Base-by-base conservation (phyloP, 2,113 vertebrate genomes). In the Ictidomys tridecemlineatus region DNA sequence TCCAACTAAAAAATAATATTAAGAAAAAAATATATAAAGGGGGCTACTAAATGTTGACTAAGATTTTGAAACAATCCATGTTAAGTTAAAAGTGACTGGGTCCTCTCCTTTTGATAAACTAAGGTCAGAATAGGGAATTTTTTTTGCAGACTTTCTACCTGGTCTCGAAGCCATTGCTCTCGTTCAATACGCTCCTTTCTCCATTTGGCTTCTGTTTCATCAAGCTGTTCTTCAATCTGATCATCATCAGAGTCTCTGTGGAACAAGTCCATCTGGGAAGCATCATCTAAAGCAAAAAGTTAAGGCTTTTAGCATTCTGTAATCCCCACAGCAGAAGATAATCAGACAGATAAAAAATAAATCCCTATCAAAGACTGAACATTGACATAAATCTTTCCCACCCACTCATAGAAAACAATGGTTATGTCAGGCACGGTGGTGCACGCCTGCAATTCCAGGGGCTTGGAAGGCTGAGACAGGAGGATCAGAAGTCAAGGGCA, bases 141-240 rank as follows among this genome's bases (percentile, higher is more conserved):
- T 45, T 91, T 63, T 51, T 78, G 58, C 30, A 61, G 32, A 84
- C 30, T 95, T 76, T 53, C 24, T 93, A 99, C 99, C 99, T 99
- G 99, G 93, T 99, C 99, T 83, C 99, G 98, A 48, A 99, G 98
- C 99, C 99, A 99, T 98, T 99, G 99, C 32, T 99, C 99, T 86
- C 99, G 98, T 95, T 99, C 99, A 92, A 99, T 98, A 11, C 99
- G 97, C 73, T 99, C 99, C 85, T 99, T 99, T 96, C 99, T 99
- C 98, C 99, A 99, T 34, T 99, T 99, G 14, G 98, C 97, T 95
- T 99, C 99, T 0, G 98, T 95, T 51, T 99, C 99, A 91, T 99
- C 99, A 45, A 99, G 70, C 4, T 99, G 99, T 2, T 99, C 99
- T 5, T 99, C 99, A 0, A 98, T 98, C 56, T 99, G 99, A 61